These are phyloP conservation scores for Pseudochaenichthys georgianus DNA, from an alignment of 2,797 vertebrate species.

Conservation along the genomic window DNA sequence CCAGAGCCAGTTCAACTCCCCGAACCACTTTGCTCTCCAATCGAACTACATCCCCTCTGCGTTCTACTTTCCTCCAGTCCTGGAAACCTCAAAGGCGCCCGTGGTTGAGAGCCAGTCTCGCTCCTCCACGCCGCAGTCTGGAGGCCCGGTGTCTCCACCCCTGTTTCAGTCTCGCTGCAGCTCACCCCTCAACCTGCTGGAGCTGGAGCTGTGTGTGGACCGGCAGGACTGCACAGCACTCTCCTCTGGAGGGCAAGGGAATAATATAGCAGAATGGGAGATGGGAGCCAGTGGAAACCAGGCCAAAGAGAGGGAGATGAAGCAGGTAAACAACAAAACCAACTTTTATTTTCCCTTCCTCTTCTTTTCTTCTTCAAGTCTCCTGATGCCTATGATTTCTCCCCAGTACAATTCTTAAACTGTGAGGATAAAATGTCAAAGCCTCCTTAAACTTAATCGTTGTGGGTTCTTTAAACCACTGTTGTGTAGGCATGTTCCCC, in stretches of 20 bases:
- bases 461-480: conserved; percentile 25
- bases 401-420: conserved; percentile 9
- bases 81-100: conserved; percentile 74
- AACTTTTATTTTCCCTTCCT: neutral
- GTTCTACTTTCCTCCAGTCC: conserved; percentile 73
- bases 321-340: conserved; percentile 76
- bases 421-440: conserved; percentile 16
- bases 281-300: conserved; percentile 62
- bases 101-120: conserved; percentile 78
- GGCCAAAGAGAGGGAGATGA: conserved; percentile 70
- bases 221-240: conserved; percentile 70
- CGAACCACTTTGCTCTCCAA: conserved; percentile 74
- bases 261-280: conserved; percentile 52
- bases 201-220: conserved; percentile 90
- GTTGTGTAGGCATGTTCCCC: conserved; percentile 27
- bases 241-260: conserved; percentile 69
- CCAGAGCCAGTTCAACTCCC: conserved; percentile 77
- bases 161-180: conserved; percentile 95
- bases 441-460: conserved; percentile 17
- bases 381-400: conserved; percentile 11
- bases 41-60: conserved; percentile 66
- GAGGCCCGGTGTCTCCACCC: conserved; percentile 83
- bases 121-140: conserved; percentile 85
- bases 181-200: conserved; percentile 94
- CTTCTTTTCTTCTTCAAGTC: conserved; percentile 1